These are phyloP conservation scores for Cephalopachus bancanus DNA, from an alignment of 2,797 vertebrate species.

Conservation along the genomic window DNA sequence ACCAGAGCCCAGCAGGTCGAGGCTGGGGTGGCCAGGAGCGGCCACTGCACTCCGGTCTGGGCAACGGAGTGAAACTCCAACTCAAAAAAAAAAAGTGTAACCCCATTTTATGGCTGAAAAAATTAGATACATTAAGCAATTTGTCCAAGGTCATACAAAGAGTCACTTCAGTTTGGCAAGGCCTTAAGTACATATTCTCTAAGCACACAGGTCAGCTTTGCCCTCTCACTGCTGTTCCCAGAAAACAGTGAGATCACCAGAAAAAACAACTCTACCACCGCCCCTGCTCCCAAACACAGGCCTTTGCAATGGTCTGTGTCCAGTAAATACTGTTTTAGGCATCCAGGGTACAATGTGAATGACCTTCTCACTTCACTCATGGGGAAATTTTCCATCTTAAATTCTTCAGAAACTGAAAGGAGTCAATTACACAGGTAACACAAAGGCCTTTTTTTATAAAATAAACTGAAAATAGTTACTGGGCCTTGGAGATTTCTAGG, in stretches of 20 bases:
- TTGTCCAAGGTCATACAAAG: neutral
- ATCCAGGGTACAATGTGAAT: neutral
- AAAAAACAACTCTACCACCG: neutral
- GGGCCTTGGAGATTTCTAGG: neutral
- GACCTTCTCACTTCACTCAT: neutral
- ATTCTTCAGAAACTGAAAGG: neutral
- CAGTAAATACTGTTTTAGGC: neutral
- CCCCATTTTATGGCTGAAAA: neutral
- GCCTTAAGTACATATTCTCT: neutral
- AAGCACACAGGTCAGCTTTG: neutral
- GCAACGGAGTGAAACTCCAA: no score
- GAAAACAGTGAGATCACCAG: neutral
- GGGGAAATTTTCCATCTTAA: neutral
- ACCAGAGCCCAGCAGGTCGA: no score
- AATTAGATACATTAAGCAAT: neutral
- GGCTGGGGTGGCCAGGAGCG: no score
- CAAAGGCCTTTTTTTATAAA: neutral
- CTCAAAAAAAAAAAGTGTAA: neutral
- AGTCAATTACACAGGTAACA: neutral
- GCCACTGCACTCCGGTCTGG: no score
- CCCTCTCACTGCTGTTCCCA: neutral
- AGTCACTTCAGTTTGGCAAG: neutral
- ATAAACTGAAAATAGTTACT: slow-evolving; percentile 10
- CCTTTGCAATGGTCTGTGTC: neutral
- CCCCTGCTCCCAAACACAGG: neutral